phyloP scores from a whole-genome alignment of 2,113 vertebrate genomes.

The Lepisosteus osseus region DNA sequence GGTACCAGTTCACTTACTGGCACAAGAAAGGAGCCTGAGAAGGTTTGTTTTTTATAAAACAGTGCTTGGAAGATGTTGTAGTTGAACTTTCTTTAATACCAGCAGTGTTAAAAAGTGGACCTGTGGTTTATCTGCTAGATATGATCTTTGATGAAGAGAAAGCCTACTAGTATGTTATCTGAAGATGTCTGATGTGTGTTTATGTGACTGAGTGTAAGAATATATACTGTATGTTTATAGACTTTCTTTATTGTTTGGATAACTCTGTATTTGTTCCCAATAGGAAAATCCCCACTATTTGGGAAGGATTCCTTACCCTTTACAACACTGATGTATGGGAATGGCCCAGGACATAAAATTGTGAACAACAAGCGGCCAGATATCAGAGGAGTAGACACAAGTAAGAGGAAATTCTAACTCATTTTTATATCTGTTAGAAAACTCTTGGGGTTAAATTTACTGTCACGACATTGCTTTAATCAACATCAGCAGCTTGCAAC shows the following conservation, averaged over 20 bases:
- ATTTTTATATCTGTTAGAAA: too few species aligned
- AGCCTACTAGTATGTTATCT: not conserved
- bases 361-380: constrained; percentile 55
- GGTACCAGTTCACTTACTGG: too few species aligned
- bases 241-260: not conserved
- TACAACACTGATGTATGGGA: constrained; percentile 71
- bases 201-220: not conserved
- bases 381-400: constrained; percentile 56
- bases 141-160: too few species aligned
- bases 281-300: constrained; percentile 67
- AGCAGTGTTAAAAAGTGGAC: too few species aligned
- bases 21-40: too few species aligned
- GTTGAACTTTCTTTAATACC: too few species aligned
- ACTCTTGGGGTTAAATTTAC: too few species aligned
- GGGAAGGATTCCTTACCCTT: constrained; percentile 56
- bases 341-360: constrained; percentile 62
- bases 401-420: constrained; percentile 39
- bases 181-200: not conserved
- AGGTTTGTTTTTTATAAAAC: too few species aligned
- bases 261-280: constrained; percentile 12
- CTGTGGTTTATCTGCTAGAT: too few species aligned
- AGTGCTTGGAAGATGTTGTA: too few species aligned
- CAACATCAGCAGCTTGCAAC: too few species aligned
- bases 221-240: not conserved
- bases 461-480: too few species aligned